Evolutionary conservation across 2,888 invertebrate genomes (phyloP), one percentile per base, ranked within the genome.

Genomic region (Drosophila hawaiiensis): DNA sequence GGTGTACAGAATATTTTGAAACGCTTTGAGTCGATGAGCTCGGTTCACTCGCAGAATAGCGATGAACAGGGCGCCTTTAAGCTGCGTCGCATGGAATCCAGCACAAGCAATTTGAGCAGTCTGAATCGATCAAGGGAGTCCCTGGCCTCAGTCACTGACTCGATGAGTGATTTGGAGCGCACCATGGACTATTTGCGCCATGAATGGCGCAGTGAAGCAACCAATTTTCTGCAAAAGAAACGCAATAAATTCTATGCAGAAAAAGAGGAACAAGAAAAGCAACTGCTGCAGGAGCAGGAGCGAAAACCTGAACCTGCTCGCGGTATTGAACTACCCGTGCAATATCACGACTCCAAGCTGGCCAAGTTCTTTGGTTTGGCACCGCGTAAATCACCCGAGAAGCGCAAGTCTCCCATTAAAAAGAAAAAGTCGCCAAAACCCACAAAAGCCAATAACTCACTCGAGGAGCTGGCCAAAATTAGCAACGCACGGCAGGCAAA

Each of bases 161-260:
- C 89, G 3, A 79, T 92, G 59, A 92, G 90, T 73, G 93, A 93
- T 72, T 76, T 93, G 35, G 93, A 93, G 43, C 92, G 90, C 49
- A 93, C 93, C 1, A 93, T 93, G 92, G 93, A 93, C 39, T 92
- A 93, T 73, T 74, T 93, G 37, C 92, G 92, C 62, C 84, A 90
- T 6, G 93, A 92, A 65, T 93, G 93, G 93, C 92, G 85, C 14
- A 91, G 80, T 53, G 93, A 93, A 70, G 93, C 93, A 0, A 92
- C 92, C 0, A 92, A 92, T 65, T 93, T 93, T 43, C 70, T 93
- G 53, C 92, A 93, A 74, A 92, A 91, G 70, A 93, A 93, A 75
- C 91, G 93, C 1, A 84, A 91, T 6, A 90, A 85, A 14, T 93
- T 92, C 62, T 92, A 89, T 73, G 84, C 91, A 0, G 67, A 88